phyloP scores from a whole-genome alignment of 1,140 invertebrate species.

The Fopius arisanus region DNA sequence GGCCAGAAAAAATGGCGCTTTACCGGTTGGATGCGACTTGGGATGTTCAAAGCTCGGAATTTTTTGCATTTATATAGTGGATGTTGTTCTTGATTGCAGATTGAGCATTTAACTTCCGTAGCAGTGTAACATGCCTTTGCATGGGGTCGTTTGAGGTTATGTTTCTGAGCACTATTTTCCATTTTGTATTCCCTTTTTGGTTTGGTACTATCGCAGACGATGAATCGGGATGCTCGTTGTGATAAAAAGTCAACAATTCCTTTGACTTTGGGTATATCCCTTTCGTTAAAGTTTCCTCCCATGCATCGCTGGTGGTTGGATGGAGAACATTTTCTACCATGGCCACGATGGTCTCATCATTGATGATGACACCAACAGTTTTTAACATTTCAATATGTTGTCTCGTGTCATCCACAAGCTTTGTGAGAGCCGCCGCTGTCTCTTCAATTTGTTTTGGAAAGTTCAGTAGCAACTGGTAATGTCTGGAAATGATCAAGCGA shows the following conservation, averaged over 20 bases:
- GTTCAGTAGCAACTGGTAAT: background rate
- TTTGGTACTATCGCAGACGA: background rate
- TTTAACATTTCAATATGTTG: background rate
- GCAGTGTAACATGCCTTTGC: background rate
- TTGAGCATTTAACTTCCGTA: background rate
- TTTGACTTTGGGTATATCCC: background rate
- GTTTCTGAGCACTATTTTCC: background rate
- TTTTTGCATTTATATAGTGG: background rate
- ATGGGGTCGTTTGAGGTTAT: background rate
- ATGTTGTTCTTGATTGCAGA: background rate
- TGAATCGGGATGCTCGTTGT: background rate
- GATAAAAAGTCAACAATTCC: background rate
- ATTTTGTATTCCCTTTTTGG: background rate
- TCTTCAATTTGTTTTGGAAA: background rate
- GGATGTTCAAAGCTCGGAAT: background rate
- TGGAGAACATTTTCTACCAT: background rate
- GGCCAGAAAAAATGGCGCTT: background rate
- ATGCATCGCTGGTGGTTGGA: background rate
- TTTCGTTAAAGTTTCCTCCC: background rate
- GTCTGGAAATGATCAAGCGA: background rate
- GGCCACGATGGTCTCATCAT: background rate
- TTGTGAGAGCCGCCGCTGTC: background rate
- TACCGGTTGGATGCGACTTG: background rate
- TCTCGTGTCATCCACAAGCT: background rate
- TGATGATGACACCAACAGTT: background rate